phyloP scores from a whole-genome alignment of 2,113 vertebrate species.

The Edolisoma coerulescens region DNA sequence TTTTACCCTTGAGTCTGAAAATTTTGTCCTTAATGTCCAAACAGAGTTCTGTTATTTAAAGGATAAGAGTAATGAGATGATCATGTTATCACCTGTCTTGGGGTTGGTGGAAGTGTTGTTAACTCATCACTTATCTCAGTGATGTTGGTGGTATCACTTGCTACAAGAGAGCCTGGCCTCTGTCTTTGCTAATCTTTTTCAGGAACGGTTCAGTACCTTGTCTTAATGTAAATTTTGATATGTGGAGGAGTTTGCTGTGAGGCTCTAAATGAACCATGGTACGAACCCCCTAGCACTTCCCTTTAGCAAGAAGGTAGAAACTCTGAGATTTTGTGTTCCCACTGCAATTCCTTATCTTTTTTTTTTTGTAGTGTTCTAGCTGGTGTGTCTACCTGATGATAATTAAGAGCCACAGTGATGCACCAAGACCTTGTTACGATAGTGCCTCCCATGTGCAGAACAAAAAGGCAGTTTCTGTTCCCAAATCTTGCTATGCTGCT shows the following conservation, averaged over 20 bases:
- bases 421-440: not conserved
- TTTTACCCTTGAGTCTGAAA: not conserved
- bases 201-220: not conserved
- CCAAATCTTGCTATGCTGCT: not conserved
- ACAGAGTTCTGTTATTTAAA: not conserved
- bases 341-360: not conserved
- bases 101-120: not conserved
- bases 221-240: not conserved
- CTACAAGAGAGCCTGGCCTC: accelerated
- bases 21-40: not conserved
- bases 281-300: not conserved
- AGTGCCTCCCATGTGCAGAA: not conserved
- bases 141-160: not conserved
- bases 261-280: not conserved
- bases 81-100: not conserved
- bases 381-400: not conserved
- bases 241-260: not conserved
- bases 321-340: not conserved
- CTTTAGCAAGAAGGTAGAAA: not conserved
- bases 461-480: not conserved
- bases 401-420: not conserved
- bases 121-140: not conserved
- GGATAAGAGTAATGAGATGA: not conserved
- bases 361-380: not conserved
- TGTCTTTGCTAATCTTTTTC: not conserved